Evolutionary conservation across 1,140 invertebrate genomes (phyloP), one percentile per base, ranked within the genome.

Genomic region (Meloidogyne hapla): DNA sequence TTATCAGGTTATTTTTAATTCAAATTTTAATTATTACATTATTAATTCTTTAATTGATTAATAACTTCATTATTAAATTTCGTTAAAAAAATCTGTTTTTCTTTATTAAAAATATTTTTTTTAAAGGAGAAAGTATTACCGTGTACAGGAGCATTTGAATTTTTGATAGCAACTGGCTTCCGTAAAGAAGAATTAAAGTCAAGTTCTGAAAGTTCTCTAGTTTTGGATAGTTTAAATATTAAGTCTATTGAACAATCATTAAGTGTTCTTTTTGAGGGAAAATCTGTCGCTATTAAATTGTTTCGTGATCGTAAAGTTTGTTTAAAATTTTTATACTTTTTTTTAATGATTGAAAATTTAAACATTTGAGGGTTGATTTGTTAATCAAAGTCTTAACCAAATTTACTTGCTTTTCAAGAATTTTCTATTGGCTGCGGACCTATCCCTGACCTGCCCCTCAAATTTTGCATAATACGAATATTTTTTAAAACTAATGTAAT

Each of bases 241-340:
- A 5, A 28, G 6, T 6, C 48, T n/a, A 21, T 56, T 56, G 48
- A 56, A 21, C 48, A 74, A 18, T 13, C 69, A 10, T 70, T 70
- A 33, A 45, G 4, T 15, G 40, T 64, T 63, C 48, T 73, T 26
- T 28, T 25, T 38, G 76, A 69, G 2, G 75, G 33, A 0, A 28
- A 45, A 21, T 6, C 23, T 26, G n/a, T 78, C 13, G 42, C 42
- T 15, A 76, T 78, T 33, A 82, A 83, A 68, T 42, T 81, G 23
- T 83, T 61, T 48, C 45, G 80, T 12, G 81, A 81, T 70, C 77
- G 80, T 15, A 83, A 81, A 70, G 80, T 81, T 38, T 25, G 75
- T 76, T 71, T 26, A 18, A 18, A 18, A 15, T n/a, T 56, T 56
- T 56, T 56, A n/a, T 56, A 5, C 0, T 2, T 56, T 56, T 9